Evolutionary conservation across 2,888 invertebrate genomes (phyloP), one percentile per base, ranked within the genome.

Genomic region (Lasius platythorax): DNA sequence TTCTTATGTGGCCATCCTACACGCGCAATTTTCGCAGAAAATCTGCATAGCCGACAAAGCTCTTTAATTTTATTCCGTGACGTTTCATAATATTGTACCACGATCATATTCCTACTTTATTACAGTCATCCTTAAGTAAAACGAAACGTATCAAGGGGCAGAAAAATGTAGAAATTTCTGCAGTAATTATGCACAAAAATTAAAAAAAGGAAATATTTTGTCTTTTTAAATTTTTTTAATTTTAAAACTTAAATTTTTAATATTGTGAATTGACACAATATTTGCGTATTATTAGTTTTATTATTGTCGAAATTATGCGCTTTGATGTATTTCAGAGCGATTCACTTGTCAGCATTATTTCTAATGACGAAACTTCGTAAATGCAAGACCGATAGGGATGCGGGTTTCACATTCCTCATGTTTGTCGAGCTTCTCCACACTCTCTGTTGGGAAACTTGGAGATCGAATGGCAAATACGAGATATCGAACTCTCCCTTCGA

Each of bases 401-500:
- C 15, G 70, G 68, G 6, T 46, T 61, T 79, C 58, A 70, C 70
- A 58, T 40, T 33, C 70, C 56, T 78, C 43, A 58, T 61, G 56
- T 79, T 79, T 79, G 33, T 33, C 33, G 72, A 61, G 58, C 11
- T 43, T 68, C 30, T 58, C 23, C 30, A 23, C 15, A 33, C 58
- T 43, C 58, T 58, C 68, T 46, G 72, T 72, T 79, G 28, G 73
- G 72, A 79, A 79, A 79, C 79, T 79, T 79, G 79, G 46, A 61
- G 79, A 72, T 79, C 79, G 72, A 79, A 79, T 79, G 12, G 79
- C 72, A 79, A 79, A 79, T 79, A 72, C 33, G 43, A 50, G 72
- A 79, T 79, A 79, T 79, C 79, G 73, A 61, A 23, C 72, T 79
- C 79, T 46, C 72, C 72, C 61, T 79, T 79, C 61, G 23, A 18